Evolutionary conservation across 1,140 invertebrate genomes (phyloP).

Genomic region (Ostrea denselamellosa): DNA sequence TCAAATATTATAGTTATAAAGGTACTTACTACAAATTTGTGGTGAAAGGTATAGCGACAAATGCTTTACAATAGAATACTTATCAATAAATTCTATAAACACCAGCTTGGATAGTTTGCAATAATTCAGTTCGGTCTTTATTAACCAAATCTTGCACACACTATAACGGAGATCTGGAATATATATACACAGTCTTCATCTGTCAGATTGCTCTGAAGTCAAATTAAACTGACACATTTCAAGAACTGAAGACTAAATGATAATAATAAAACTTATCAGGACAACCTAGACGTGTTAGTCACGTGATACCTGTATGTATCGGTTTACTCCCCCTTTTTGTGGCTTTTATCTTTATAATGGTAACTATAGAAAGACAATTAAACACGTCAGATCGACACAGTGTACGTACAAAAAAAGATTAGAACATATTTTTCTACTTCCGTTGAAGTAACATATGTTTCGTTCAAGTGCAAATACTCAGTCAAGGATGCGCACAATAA

Average conservation of each 20-base stretch:
- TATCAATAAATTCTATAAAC: no score
- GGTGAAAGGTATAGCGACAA: no score
- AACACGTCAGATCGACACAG: not conserved
- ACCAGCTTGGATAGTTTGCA: no score
- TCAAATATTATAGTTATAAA: no score
- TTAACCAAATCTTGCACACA: no score
- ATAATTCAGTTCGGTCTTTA: no score
- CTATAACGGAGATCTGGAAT: no score
- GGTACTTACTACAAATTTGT: no score
- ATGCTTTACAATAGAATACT: no score
- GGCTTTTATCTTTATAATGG: not conserved
- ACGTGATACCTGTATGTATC: not conserved
- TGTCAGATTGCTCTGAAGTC: not conserved
- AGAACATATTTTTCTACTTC: not conserved
- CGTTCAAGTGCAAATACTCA: not conserved
- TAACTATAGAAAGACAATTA: not conserved
- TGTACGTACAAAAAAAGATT: conserved; percentile 18
- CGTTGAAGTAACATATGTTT: not conserved
- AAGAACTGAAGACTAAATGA: no score
- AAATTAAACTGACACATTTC: not conserved
- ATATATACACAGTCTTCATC: no score
- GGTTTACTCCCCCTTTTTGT: not conserved
- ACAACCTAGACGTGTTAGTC: not conserved
- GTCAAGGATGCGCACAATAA: not conserved
- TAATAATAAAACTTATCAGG: no score